Conservation (phyloP, 2,113 vertebrate genomes). For the Xenopus laevis region DNA sequence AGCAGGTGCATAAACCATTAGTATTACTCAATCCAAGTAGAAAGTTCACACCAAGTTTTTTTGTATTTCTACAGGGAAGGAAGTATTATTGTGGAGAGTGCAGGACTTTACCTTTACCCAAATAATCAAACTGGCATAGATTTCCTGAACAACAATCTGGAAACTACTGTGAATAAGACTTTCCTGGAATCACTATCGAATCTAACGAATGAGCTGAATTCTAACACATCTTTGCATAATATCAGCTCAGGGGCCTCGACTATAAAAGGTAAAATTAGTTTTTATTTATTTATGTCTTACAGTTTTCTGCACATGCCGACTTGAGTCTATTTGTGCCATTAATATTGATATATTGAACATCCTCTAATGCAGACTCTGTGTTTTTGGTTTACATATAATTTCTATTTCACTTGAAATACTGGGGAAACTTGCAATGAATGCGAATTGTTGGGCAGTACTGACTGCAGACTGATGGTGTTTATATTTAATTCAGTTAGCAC, state of each 20-base stretch:
- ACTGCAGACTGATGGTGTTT: no score
- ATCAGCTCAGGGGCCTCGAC: rapidly evolving
- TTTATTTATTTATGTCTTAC: not conserved
- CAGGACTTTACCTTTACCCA: slow-evolving; percentile 1
- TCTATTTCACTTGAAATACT: not conserved
- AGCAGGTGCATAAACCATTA: no score
- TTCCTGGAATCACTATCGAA: not conserved
- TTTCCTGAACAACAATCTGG: slow-evolving; percentile 12
- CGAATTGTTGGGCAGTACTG: not conserved
- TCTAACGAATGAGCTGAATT: not conserved
- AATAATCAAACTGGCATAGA: slow-evolving; percentile 35
- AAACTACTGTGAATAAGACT: not conserved
- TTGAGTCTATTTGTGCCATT: no score
- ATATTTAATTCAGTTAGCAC: no score
- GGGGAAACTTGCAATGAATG: not conserved
- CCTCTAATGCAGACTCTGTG: no score
- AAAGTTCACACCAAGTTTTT: no score
- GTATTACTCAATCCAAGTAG: no score
- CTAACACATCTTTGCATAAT: not conserved
- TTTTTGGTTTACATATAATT: no score
- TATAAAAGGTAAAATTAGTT: slow-evolving; percentile 19
- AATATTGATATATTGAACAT: no score
- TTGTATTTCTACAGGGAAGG: slow-evolving; percentile 1
- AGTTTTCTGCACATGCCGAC: not conserved
- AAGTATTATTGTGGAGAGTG: slow-evolving; percentile 16